Evolutionary conservation across 2,113 vertebrate genomes (phyloP).

Genomic region (Myrmecobius fasciatus): DNA sequence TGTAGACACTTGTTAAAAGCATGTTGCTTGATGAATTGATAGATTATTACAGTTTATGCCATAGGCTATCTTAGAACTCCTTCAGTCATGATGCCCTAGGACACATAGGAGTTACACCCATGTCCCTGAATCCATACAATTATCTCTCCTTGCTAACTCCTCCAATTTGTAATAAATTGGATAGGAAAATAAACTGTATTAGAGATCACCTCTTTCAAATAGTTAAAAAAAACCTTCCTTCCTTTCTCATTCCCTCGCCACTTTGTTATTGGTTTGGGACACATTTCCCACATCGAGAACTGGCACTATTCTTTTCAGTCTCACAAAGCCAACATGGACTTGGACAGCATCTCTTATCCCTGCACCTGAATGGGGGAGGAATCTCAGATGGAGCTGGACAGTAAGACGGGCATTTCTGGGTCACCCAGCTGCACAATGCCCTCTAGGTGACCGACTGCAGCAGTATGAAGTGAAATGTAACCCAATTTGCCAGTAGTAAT

Average conservation of each 20-base stretch:
- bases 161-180: conserved; percentile 32
- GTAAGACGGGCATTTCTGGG: conserved; percentile 78
- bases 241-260: neutral
- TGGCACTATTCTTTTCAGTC: conserved; percentile 46
- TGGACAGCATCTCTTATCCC: conserved; percentile 41
- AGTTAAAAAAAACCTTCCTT: neutral
- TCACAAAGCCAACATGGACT: conserved; percentile 23
- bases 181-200: conserved; percentile 50
- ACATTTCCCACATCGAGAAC: conserved; percentile 48
- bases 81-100: neutral
- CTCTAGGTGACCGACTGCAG: conserved; percentile 72
- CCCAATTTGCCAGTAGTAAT: conserved; percentile 79
- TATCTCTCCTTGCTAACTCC: conserved; percentile 1
- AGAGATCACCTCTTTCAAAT: neutral
- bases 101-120: neutral
- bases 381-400: conserved; percentile 79
- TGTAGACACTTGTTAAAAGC: neutral
- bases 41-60: neutral
- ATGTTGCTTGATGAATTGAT: neutral
- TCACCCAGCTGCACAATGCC: conserved; percentile 81
- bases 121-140: neutral
- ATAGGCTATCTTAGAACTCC: neutral
- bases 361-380: conserved; percentile 58
- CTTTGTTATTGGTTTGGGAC: conserved; percentile 1
- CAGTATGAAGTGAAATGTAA: conserved; percentile 76